Percentiles rank a stretch among this genome's conserved stretches.
These are phyloP conservation scores for Octomys mimax DNA, from an alignment of 2,797 vertebrate genomes.

Conservation along the genomic window DNA sequence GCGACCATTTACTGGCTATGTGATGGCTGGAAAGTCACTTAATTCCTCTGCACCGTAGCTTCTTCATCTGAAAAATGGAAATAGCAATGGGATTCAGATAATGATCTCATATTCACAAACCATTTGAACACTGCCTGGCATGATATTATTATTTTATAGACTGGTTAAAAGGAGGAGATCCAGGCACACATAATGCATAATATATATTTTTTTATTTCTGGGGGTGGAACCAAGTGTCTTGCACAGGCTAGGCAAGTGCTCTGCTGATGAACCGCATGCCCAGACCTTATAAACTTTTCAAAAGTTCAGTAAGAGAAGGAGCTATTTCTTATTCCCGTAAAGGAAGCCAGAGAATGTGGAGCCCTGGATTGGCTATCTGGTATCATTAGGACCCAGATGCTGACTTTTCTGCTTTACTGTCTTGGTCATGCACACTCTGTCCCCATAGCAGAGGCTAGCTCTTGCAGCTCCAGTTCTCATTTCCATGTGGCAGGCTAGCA, in stretches of 20 bases:
- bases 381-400: neutral
- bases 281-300: neutral
- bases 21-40: slow-evolving; percentile 27
- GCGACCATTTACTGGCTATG: slow-evolving; percentile 29
- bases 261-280: neutral
- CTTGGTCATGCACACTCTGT: neutral
- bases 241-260: neutral
- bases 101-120: neutral
- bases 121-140: slow-evolving; percentile 18
- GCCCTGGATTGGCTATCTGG: neutral
- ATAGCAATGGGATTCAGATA: neutral
- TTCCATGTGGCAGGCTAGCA: neutral
- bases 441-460: neutral
- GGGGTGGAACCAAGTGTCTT: neutral
- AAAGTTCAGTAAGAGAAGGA: slow-evolving; percentile 3
- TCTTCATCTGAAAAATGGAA: slow-evolving; percentile 10
- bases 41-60: neutral
- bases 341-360: neutral
- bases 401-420: neutral
- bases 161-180: slow-evolving; percentile 54
- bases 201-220: neutral
- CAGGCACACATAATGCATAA: neutral
- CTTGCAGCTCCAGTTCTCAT: neutral
- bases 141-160: slow-evolving; percentile 30
- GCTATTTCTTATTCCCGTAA: slow-evolving; percentile 3